Conservation (phyloP, 64 coral and sea anemone species). For the Platygyra sinensis region DNA sequence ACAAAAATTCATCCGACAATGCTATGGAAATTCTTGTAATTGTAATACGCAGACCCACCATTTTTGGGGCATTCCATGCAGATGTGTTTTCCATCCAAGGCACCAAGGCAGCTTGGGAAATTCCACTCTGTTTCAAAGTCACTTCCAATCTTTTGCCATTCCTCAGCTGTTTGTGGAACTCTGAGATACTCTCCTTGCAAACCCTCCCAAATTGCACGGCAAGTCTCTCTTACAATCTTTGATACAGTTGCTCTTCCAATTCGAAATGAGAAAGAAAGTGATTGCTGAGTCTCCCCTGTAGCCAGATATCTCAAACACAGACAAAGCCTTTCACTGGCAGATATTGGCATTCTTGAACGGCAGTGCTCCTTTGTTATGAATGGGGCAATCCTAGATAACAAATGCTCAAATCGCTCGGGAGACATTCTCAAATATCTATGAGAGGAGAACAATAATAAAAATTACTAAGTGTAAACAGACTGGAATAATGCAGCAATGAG, state of each 20-base stretch:
- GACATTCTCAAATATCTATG: slow-evolving; percentile 21
- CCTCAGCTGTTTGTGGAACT: not conserved
- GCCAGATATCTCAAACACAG: too few species aligned
- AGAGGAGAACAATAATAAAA: slow-evolving; percentile 2
- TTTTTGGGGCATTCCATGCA: not conserved
- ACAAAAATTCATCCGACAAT: too few species aligned
- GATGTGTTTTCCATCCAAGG: not conserved
- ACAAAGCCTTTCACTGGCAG: too few species aligned
- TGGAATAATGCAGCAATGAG: too few species aligned
- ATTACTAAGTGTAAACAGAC: not conserved
- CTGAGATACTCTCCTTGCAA: not conserved
- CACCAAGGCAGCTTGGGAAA: slow-evolving; percentile 5
- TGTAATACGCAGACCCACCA: slow-evolving; percentile 33
- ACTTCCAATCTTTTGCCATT: not conserved
- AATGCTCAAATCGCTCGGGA: slow-evolving; percentile 30
- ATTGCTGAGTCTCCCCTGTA: too few species aligned
- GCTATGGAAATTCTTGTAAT: slow-evolving; percentile 35
- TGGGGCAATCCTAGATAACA: not conserved
- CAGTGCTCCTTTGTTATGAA: not conserved
- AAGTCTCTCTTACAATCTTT: not conserved
- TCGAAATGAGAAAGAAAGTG: too few species aligned
- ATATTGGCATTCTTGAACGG: too few species aligned
- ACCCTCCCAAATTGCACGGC: not conserved
- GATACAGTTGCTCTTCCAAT: too few species aligned
- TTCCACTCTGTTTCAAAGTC: not conserved